Evolutionary conservation across 1,140 invertebrate species (phyloP), one percentile per base, ranked within the genome.

Genomic region (Adelges cooleyi): DNA sequence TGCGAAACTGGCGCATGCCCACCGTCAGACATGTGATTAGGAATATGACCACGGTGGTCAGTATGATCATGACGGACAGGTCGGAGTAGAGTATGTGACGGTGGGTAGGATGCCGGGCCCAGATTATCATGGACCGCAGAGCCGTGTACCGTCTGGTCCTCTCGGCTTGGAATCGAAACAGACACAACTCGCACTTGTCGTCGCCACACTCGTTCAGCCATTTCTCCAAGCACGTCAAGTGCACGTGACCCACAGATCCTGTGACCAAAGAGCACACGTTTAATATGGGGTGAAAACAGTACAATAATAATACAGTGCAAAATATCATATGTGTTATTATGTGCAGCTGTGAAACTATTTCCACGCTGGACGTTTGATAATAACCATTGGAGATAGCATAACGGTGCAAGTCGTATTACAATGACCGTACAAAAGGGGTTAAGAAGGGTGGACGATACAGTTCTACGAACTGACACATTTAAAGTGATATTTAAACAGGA

Each of bases 211-310:
- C 79, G 66, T 80, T 78, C 59, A 88, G 76, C 86, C 86, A 88
- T 67, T 78, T 77, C 74, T 87, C 85, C 46, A 88, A 73, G 72
- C 86, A 87, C 17, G 76, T 73, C 59, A 80, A 73, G 74, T 87
- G 86, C 25, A 87, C 80, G 62, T 81, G 78, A 9, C 83, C 84
- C 69, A 88, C 80, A 22, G 82, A 81, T 13, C 86, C 86, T 69
- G n/a, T n/a, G n/a, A n/a, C n/a, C n/a, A n/a, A n/a, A n/a, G n/a
- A n/a, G n/a, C n/a, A n/a, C n/a, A n/a, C n/a, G n/a, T n/a, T n/a
- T n/a, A n/a, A n/a, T n/a, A n/a, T n/a, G n/a, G n/a, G n/a, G n/a
- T n/a, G n/a, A n/a, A n/a, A n/a, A n/a, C n/a, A n/a, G n/a, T n/a
- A n/a, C n/a, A n/a, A n/a, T n/a, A n/a, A n/a, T n/a, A n/a, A n/a